phyloP scores from a whole-genome alignment of 1,140 invertebrate species.

The Nephila pilipes region DNA sequence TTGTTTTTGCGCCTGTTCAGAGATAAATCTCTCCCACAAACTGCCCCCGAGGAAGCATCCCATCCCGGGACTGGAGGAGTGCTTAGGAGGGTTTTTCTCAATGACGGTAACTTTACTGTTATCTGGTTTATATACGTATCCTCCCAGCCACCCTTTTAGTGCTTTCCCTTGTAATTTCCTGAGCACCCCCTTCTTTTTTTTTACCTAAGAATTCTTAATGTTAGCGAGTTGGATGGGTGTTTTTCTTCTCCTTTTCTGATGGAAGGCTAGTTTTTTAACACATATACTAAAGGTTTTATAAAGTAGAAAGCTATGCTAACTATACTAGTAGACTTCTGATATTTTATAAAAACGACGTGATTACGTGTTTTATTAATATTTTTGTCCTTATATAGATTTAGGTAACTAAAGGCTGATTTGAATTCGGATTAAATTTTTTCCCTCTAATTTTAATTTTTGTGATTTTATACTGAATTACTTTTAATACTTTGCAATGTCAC shows the following conservation, averaged over 20 bases:
- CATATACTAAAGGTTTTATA: too few relatives aligned
- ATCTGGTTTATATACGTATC: conserved; percentile 11
- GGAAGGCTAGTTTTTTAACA: neutral
- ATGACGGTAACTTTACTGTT: conserved; percentile 27
- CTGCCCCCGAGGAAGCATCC: conserved; percentile 29
- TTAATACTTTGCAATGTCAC: too few relatives aligned
- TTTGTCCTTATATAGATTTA: too few relatives aligned
- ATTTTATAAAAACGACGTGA: too few relatives aligned
- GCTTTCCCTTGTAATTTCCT: conserved; percentile 38
- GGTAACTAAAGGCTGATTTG: too few relatives aligned
- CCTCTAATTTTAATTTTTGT: too few relatives aligned
- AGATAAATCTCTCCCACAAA: conserved; percentile 19
- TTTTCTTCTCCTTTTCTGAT: neutral
- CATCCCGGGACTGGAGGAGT: neutral
- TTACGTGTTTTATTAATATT: too few relatives aligned
- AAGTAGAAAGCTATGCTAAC: too few relatives aligned
- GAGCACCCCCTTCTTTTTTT: neutral
- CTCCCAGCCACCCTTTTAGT: conserved; percentile 21
- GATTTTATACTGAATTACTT: too few relatives aligned
- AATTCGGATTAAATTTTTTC: too few relatives aligned
- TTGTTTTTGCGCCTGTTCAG: neutral
- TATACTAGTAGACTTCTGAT: too few relatives aligned
- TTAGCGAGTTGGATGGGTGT: neutral
- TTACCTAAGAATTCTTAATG: neutral
- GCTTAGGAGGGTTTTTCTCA: neutral